A percentile compares a stretch with the other conserved stretches of the same genome.
These are phyloP conservation scores for Ptyas mucosa DNA, from an alignment of 2,113 vertebrate species.

Conservation along the genomic window DNA sequence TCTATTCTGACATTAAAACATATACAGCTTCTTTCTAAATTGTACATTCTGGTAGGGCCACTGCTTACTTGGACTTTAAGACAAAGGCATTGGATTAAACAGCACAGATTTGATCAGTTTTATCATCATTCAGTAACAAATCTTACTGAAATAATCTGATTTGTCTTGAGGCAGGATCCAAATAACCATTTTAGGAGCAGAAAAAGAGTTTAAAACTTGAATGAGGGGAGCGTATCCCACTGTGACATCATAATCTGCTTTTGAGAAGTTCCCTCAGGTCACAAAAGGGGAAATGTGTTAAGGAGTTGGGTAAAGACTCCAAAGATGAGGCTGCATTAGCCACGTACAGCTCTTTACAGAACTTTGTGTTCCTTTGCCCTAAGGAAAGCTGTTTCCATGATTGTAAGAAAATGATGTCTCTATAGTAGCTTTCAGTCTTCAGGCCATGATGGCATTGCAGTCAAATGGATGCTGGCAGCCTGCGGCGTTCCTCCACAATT, in stretches of 20 bases:
- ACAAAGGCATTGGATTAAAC: not conserved
- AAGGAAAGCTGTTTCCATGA: not conserved
- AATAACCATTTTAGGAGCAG: not conserved
- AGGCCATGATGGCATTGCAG: not conserved
- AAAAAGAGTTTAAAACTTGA: not conserved
- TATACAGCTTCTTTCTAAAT: not conserved
- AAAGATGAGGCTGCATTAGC: not conserved
- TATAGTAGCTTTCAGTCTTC: not conserved
- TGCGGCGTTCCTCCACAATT: not conserved
- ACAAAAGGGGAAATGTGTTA: not conserved
- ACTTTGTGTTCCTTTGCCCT: not conserved
- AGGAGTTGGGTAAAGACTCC: not conserved
- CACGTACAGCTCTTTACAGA: no score
- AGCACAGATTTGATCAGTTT: not conserved
- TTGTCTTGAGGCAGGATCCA: not conserved
- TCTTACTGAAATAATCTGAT: not conserved
- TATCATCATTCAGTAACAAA: not conserved
- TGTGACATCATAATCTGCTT: not conserved
- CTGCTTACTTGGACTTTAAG: not conserved
- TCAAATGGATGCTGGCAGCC: not conserved
- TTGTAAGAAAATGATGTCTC: not conserved
- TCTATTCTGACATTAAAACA: not conserved
- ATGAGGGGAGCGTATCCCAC: no score
- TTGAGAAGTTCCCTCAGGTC: not conserved
- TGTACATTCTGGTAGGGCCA: not conserved